Evolutionary conservation across 2,888 invertebrate genomes (phyloP), one percentile per base, ranked within the genome.

Genomic region (Mythimna pallens): DNA sequence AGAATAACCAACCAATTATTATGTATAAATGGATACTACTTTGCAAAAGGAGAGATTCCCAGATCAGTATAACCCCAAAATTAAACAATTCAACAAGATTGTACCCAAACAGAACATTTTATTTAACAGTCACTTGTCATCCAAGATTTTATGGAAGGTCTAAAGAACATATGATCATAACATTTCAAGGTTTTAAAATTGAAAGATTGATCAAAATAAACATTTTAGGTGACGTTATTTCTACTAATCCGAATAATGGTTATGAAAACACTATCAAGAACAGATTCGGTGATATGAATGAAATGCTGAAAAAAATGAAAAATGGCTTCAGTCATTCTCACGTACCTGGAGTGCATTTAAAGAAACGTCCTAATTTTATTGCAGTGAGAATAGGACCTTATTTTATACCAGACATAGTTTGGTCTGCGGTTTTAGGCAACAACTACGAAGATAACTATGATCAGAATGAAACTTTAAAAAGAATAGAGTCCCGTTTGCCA

Each of bases 71-170:
- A 64, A 89, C 88, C 50, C 97, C 97, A 61, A 85, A 86, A 64
- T 73, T 94, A 62, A 89, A 91, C 73, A 90, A 90, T 17, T 89
- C 91, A 22, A 86, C 89, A 52, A 91, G 90, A 69, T 85, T 97
- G 63, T 86, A 90, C 66, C 96, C 97, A 0, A 89, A 90, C 4
- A 89, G 95, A 78, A 91, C 91, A 47, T 86, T 96, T 62, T 88
- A 86, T 34, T 96, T 97, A 66, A 92, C 87, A 54, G 94, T 97
- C 68, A 92, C 91, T 72, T 97, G 97, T 82, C 90, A 87, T 52
- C 97, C 97, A 10, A 97, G 96, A 91, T 97, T 97, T 89, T 93
- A 97, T 71, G 98, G 98, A 3, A 90, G 89, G 61, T 96, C 97
- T 17, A 96, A 95, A 79, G 98, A 98, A 94, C 90, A 97, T 54